phyloP scores from a whole-genome alignment of 2,888 invertebrate species.

The Trachelus tabidus region DNA sequence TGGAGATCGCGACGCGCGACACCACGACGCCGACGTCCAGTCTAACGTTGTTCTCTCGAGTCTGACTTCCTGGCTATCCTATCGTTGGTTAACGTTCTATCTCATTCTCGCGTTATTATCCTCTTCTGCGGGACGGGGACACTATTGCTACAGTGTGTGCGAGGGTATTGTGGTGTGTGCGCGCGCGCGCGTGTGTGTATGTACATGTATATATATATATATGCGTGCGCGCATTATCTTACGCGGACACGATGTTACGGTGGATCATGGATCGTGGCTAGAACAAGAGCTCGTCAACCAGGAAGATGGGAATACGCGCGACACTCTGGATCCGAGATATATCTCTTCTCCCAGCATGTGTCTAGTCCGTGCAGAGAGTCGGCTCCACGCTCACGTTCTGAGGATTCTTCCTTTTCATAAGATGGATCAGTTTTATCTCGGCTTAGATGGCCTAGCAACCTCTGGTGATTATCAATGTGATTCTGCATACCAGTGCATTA shows the following conservation, averaged over 20 bases:
- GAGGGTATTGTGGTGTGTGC: conserved; percentile 7
- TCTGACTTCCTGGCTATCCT: conserved; percentile 2
- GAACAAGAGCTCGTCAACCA: background rate
- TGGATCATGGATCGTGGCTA: conserved; percentile 30
- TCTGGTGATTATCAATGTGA: conserved; percentile 21
- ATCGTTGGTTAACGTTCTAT: background rate
- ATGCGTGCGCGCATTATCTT: conserved; percentile 37
- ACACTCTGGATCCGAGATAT: background rate
- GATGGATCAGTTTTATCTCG: conserved; percentile 43
- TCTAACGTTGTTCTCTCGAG: background rate
- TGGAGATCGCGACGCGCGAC: conserved; percentile 7
- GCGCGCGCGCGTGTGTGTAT: conserved; percentile 22
- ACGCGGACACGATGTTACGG: conserved; percentile 34
- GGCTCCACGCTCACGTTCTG: background rate
- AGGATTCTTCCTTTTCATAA: conserved; percentile 14
- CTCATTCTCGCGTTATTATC: background rate
- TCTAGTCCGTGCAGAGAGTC: background rate
- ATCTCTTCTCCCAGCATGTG: background rate
- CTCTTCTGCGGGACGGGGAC: background rate
- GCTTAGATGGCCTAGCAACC: conserved; percentile 33
- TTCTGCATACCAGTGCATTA: conserved; percentile 9
- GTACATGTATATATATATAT: conserved; percentile 22
- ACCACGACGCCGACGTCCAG: background rate
- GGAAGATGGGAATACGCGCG: conserved; percentile 1
- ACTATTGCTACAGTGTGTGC: conserved; percentile 11